phyloP scores from a whole-genome alignment of 2,888 invertebrate genomes.

The Escarpia spicata region DNA sequence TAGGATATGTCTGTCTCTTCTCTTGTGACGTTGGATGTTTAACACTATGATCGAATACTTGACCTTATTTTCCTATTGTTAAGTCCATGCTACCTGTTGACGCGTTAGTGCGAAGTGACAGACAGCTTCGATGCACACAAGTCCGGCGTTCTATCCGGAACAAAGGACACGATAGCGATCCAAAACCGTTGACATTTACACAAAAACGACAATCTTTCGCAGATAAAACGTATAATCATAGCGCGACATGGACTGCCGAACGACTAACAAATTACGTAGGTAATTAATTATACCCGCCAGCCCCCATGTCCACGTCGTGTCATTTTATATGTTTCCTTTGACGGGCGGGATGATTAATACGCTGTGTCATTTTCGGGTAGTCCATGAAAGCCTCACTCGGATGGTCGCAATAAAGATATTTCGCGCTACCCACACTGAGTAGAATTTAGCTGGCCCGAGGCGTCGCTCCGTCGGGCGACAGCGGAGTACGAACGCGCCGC shows the following conservation, averaged over 20 bases:
- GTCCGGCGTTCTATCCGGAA: background rate
- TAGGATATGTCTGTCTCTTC: background rate
- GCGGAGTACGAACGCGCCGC: background rate
- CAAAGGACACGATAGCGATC: background rate
- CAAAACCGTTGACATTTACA: background rate
- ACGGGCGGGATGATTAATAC: background rate
- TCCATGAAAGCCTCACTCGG: background rate
- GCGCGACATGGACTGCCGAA: background rate
- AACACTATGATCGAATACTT: background rate
- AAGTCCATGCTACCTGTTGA: background rate
- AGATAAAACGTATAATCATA: background rate
- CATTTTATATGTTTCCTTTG: background rate
- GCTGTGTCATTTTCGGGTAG: background rate
- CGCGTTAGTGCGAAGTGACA: background rate
- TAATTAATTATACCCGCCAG: background rate
- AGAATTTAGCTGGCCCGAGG: background rate
- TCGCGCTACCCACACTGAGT: background rate
- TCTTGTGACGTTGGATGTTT: background rate
- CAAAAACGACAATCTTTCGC: background rate
- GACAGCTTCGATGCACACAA: background rate
- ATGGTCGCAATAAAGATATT: background rate
- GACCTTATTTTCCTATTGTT: background rate
- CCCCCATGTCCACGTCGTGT: background rate
- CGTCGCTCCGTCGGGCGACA: background rate
- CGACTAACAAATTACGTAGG: background rate